Evolutionary conservation across 1,140 invertebrate species (phyloP).

Genomic region (Heliothis subflexa): DNA sequence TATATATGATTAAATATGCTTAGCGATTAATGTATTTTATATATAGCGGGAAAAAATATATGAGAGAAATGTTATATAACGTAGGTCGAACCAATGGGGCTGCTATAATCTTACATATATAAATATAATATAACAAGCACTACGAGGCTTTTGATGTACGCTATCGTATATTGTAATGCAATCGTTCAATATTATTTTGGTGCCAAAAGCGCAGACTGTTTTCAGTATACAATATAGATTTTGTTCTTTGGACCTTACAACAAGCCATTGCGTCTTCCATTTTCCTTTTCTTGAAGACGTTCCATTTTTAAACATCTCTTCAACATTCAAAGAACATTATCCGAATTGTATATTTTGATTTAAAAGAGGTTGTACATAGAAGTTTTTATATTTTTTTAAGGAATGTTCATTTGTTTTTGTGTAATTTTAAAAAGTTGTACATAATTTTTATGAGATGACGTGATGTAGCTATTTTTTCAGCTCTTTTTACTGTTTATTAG

Average conservation of each 20-base stretch:
- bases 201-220: conserved; percentile 44
- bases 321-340: not conserved
- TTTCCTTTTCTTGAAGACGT: not conserved
- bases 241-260: conserved; percentile 4
- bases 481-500: conserved; percentile 40
- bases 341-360: conserved; percentile 7
- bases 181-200: conserved; percentile 44
- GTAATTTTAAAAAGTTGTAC: conserved; percentile 33
- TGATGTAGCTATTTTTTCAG: conserved; percentile 46
- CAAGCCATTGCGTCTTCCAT: conserved; percentile 20
- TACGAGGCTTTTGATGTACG: conserved; percentile 42
- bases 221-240: conserved; percentile 8
- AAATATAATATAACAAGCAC: conserved; percentile 9
- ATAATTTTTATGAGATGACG: conserved; percentile 26
- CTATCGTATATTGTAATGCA: conserved; percentile 36
- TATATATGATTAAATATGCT: no score
- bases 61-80: not conserved
- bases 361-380: conserved; percentile 34
- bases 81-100: not conserved
- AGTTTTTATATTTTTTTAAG: conserved; percentile 39
- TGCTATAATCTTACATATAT: conserved; percentile 8
- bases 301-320: not conserved
- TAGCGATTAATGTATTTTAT: no score
- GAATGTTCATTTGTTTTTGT: conserved; percentile 6
- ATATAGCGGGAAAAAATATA: not conserved